Base-by-base conservation (phyloP, 1,140 invertebrate genomes). In the Camponotus floridanus region DNA sequence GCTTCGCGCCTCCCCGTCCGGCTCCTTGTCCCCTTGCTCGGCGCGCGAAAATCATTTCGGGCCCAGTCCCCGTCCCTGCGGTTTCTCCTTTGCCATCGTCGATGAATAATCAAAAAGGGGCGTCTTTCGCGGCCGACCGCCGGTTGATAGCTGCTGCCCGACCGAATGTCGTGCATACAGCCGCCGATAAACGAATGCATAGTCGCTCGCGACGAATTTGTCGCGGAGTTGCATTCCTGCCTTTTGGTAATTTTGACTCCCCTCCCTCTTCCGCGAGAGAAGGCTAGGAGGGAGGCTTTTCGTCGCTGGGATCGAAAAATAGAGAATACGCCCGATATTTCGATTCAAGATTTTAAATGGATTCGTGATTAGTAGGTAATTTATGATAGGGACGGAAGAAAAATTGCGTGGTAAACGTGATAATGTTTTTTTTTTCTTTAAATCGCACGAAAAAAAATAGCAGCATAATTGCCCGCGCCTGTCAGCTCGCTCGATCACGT, bases 81-180 rank as follows among this genome's bases (percentile, higher is more conserved):
- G 91, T 92, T 92, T 91, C 91, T 87, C 87, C 91, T 91, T 91
- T 91, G 88, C 91, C 89, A 90, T 87, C 90, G 89, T 91, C 89
- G 91, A 90, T 93, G 92, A 93, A 93, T 93, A 93, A 93, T 92
- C 91, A 93, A 90, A 92, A 92, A 92, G 91, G 88, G 90, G 86
- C 91, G 87, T 89, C 79, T 92, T 91, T 88, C 89, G 83, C 73
- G 76, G 86, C 86, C 80, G 80, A 55, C 59, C 88, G 55, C 76
- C 67, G 78, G 68, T 78, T 89, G 88, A 89, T 84, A 87, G 81
- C 85, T 48, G 9, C 73, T 42, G 71, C 13, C 45, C 57, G 87
- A 61, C 76, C 45, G 76, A 86, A 71, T 70, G 78, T 48, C 78
- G 64, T 57, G 33, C 45, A 55, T 36, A 78, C 59, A 36, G 36